Evolutionary conservation across 2,113 vertebrate genomes (phyloP).

Genomic region (Phycodurus eques): DNA sequence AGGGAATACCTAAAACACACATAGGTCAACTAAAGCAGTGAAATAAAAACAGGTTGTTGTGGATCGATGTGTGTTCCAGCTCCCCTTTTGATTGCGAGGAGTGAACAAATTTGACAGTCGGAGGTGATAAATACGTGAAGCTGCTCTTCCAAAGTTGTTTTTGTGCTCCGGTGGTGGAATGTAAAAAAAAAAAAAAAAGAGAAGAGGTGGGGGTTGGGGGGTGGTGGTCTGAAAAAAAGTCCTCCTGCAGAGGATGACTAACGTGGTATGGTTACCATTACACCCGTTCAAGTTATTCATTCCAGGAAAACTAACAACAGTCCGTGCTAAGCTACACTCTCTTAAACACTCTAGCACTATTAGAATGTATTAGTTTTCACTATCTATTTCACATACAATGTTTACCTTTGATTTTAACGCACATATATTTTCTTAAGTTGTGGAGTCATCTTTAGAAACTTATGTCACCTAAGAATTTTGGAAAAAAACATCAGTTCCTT

Average conservation of each 20-base stretch:
- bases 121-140: constrained; percentile 30
- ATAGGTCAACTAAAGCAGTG: constrained; percentile 9
- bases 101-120: constrained; percentile 43
- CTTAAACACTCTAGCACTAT: constrained; percentile 21
- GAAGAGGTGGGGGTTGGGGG: not conserved
- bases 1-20: constrained; percentile 29
- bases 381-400: constrained; percentile 15
- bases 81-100: constrained; percentile 33
- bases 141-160: constrained; percentile 30
- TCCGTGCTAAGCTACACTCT: constrained; percentile 42
- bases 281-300: constrained; percentile 65
- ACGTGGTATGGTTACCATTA: constrained; percentile 41
- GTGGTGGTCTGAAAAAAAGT: constrained; percentile 28
- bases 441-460: constrained; percentile 24
- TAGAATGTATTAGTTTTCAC: not conserved
- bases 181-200: not conserved
- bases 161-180: constrained; percentile 19
- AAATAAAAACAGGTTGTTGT: constrained; percentile 26
- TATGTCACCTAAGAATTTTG: constrained; percentile 14
- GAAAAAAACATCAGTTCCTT: constrained; percentile 23
- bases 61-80: constrained; percentile 49
- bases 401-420: constrained; percentile 32
- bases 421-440: constrained; percentile 25
- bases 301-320: constrained; percentile 67
- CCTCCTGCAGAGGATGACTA: constrained; percentile 62